These are phyloP conservation scores for Agonopterix subpropinquella DNA, from an alignment of 2,888 invertebrate genomes.

Conservation along the genomic window DNA sequence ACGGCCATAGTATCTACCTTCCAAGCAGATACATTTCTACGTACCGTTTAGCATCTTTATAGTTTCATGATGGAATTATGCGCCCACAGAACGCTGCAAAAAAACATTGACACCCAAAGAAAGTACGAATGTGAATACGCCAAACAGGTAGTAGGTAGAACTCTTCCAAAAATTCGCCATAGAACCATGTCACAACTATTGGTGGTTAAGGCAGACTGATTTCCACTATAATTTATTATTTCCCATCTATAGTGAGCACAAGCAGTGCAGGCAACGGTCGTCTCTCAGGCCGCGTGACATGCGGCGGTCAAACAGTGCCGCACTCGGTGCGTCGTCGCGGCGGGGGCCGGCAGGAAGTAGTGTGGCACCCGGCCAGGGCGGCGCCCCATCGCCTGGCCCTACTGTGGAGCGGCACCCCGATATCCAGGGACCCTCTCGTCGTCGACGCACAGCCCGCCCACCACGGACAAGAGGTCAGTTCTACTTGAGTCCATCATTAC, in stretches of 20 bases:
- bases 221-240: no score
- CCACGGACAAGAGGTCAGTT: slow-evolving; percentile 79
- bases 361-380: slow-evolving; percentile 91
- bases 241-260: slow-evolving; percentile 76
- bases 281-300: slow-evolving; percentile 85
- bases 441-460: slow-evolving; percentile 78
- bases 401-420: slow-evolving; percentile 90
- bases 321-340: slow-evolving; percentile 87
- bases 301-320: slow-evolving; percentile 88
- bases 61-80: no score
- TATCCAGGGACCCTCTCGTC: slow-evolving; percentile 69
- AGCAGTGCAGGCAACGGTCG: slow-evolving; percentile 90
- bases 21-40: no score
- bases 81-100: no score
- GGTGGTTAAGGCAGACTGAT: no score
- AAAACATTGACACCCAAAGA: no score
- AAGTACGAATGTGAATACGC: no score
- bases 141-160: no score
- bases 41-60: no score
- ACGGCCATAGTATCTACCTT: no score
- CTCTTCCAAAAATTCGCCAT: no score
- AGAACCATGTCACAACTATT: no score
- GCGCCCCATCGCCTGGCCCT: slow-evolving; percentile 92
- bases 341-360: slow-evolving; percentile 83
- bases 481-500: not conserved